Evolutionary conservation across 2,888 invertebrate species (phyloP).

Genomic region (Thera britannica): DNA sequence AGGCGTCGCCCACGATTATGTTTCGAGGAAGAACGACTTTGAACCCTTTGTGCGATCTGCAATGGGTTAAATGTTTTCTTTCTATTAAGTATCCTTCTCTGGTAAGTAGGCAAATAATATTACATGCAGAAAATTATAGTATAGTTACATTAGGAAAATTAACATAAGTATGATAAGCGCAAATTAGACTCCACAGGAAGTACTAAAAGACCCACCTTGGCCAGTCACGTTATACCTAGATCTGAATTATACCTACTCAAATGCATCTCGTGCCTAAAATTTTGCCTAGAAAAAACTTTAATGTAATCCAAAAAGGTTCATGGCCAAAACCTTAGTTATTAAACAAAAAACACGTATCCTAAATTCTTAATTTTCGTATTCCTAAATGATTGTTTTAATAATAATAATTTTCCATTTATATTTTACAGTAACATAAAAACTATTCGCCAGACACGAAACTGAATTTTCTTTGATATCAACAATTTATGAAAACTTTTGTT

Average conservation of each 20-base stretch:
- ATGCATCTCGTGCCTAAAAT: slow-evolving; percentile 33
- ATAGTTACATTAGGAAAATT: slow-evolving; percentile 37
- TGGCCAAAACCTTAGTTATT: neutral
- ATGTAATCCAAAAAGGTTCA: neutral
- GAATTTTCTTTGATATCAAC: too few species aligned
- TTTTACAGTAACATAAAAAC: too few species aligned
- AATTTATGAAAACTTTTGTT: too few species aligned
- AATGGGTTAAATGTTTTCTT: neutral
- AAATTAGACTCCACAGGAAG: slow-evolving; percentile 38
- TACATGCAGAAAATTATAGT: slow-evolving; percentile 20
- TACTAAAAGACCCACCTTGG: slow-evolving; percentile 32
- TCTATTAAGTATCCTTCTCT: neutral
- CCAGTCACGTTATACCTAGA: slow-evolving; percentile 32
- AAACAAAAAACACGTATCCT: too few species aligned
- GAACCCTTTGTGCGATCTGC: too few species aligned
- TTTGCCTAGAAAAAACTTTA: slow-evolving; percentile 8
- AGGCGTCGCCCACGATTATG: too few species aligned
- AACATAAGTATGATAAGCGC: slow-evolving; percentile 35
- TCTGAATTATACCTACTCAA: slow-evolving; percentile 27
- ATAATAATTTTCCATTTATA: too few species aligned
- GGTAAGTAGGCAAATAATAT: slow-evolving; percentile 4
- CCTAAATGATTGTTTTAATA: too few species aligned
- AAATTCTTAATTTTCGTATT: too few species aligned
- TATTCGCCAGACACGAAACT: too few species aligned
- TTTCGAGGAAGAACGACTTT: too few species aligned